Conservation (phyloP, 2,113 vertebrate genomes). For the Trichomycterus rosablanca region DNA sequence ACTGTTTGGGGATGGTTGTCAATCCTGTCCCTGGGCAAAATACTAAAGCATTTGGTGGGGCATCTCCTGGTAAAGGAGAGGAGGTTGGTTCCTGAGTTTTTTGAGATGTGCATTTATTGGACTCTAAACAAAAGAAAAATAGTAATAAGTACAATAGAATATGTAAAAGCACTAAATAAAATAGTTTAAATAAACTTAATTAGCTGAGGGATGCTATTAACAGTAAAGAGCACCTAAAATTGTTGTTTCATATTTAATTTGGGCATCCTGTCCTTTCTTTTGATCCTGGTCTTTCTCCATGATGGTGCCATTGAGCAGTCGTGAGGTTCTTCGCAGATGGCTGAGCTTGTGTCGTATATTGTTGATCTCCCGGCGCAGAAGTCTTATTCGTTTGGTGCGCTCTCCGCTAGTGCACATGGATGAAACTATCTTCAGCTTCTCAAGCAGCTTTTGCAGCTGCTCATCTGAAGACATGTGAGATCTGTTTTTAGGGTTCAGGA, state of each 20-base stretch:
- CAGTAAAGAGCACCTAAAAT: slow-evolving; percentile 33
- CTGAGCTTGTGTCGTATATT: slow-evolving; percentile 77
- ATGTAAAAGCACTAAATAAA: no score
- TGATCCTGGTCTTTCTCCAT: slow-evolving; percentile 51
- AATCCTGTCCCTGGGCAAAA: slow-evolving; percentile 82
- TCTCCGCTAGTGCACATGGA: slow-evolving; percentile 86
- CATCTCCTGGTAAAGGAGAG: slow-evolving; percentile 81
- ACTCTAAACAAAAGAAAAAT: slow-evolving; percentile 65
- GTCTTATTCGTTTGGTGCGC: slow-evolving; percentile 84
- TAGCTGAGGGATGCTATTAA: no score
- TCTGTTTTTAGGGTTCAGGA: slow-evolving; percentile 85
- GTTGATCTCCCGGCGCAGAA: slow-evolving; percentile 90
- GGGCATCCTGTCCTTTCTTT: slow-evolving; percentile 52
- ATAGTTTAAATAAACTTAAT: no score
- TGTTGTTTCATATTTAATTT: slow-evolving; percentile 18
- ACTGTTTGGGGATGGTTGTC: slow-evolving; percentile 68
- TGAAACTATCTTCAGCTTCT: slow-evolving; percentile 87
- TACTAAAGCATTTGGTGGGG: slow-evolving; percentile 80
- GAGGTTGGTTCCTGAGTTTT: slow-evolving; percentile 86
- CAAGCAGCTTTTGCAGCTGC: slow-evolving; percentile 89
- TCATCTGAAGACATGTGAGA: slow-evolving; percentile 83
- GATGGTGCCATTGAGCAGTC: slow-evolving; percentile 61
- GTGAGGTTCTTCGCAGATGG: slow-evolving; percentile 73
- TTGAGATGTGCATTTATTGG: slow-evolving; percentile 70
- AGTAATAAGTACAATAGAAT: no score